Base-by-base conservation (phyloP, 2,113 vertebrate genomes). In the Gobius niger region DNA sequence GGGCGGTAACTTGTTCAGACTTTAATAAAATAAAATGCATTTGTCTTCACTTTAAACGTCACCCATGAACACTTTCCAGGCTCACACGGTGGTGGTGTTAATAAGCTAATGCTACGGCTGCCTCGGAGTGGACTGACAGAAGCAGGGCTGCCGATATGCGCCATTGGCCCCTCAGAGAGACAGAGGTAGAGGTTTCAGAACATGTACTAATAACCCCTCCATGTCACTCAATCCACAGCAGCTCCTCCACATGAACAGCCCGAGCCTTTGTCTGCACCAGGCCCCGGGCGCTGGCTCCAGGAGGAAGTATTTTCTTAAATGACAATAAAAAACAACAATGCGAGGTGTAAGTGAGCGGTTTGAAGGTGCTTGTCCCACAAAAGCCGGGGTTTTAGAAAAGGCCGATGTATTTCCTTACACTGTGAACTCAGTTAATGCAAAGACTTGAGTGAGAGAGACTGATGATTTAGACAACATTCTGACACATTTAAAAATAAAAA, bases 281-380 rank as follows among this genome's bases (percentile, higher is more conserved):
- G 67, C 87, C 80, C 7, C 7, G 34, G 83, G 84, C 82, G 62
- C 18, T 77, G 80, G 72, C 75, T 81, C 80, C 56, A 49, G 73
- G 70, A 84, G 84, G 87, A 91, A 90, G 83, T 72, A 67, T 86
- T 88, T 88, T 89, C 85, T 87, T 89, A 90, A 87, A 90, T 85
- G 81, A 90, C 89, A 86, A 89, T 89, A 88, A 89, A 88, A 85
- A 84, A 68, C 54, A 90, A 82, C 89, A 88, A 79, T 52, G 59
- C 56, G 71, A 47, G 81, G 75, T 82, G 89, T 87, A 86, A 90
- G 74, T 0, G 75, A 90, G 84, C 73, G 41, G 79, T 82, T 90
- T 89, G 88, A 91, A 87, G 82, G 63, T 83, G 84, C 80, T 78
- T 79, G 65, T 75, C 80, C 65, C 70, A 82, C 80, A 85, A 85